Percentiles rank a stretch among this genome's conserved stretches.
phyloP scores from a whole-genome alignment of 2,113 vertebrate species.

The Passer montanus region DNA sequence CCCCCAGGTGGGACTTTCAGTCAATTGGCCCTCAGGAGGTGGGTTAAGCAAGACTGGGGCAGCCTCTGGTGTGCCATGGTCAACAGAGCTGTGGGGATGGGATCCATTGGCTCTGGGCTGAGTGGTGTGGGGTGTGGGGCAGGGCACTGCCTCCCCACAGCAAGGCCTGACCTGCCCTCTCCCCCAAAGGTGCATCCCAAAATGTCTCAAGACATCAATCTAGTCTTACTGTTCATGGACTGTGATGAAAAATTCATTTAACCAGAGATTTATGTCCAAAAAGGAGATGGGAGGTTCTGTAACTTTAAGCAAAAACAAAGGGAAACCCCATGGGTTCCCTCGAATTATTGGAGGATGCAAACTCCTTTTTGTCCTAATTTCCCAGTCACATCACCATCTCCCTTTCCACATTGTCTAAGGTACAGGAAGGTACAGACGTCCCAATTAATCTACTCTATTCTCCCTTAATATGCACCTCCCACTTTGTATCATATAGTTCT shows the following conservation, averaged over 20 bases:
- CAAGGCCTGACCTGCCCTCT: neutral
- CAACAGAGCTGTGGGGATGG: neutral
- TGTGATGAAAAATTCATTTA: accelerated
- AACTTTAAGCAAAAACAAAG: neutral
- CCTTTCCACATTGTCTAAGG: neutral
- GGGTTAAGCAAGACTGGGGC: too few species aligned
- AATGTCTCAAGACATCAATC: accelerated
- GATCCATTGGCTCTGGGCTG: too few species aligned
- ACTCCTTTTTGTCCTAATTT: neutral
- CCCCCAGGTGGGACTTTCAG: neutral
- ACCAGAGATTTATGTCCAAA: neutral
- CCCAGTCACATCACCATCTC: accelerated
- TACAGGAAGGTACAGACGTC: neutral
- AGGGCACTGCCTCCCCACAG: neutral
- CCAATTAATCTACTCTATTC: neutral
- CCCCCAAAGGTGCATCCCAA: neutral
- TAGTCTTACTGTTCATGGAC: neutral
- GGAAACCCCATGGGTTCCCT: neutral
- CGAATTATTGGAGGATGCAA: accelerated
- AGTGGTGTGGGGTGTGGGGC: neutral
- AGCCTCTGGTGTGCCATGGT: neutral
- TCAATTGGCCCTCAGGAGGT: accelerated
- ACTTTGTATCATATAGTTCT: neutral
- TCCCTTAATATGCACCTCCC: neutral
- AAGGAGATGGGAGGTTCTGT: too few species aligned